Conservation (phyloP, 2,797 vertebrate species). For the Coregonus sp. region DNA sequence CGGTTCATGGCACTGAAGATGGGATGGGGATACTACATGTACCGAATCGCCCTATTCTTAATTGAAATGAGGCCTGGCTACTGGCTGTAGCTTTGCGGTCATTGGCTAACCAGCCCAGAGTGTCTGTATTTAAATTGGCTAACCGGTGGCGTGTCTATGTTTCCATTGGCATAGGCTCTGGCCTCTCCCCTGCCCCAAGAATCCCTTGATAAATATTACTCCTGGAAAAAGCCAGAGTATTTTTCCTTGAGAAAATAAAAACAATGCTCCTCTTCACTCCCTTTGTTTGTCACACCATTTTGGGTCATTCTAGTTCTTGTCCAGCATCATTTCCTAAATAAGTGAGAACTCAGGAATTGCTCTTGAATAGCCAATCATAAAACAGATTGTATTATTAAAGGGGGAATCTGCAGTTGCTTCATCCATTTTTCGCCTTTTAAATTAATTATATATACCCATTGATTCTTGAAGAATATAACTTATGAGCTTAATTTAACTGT, state of each 20-base stretch:
- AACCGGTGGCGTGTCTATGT: slow-evolving; percentile 61
- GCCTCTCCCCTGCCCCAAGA: slow-evolving; percentile 71
- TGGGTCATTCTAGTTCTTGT: slow-evolving; percentile 42
- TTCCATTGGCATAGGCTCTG: slow-evolving; percentile 71
- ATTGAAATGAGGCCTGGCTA: slow-evolving; percentile 39
- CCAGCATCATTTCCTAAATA: background rate
- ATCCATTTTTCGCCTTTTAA: background rate
- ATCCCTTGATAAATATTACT: slow-evolving; percentile 76
- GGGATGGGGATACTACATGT: background rate
- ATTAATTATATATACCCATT: background rate
- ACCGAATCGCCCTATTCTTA: slow-evolving; percentile 34
- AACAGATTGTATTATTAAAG: background rate
- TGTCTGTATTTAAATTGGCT: slow-evolving; percentile 74
- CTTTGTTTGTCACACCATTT: slow-evolving; percentile 61
- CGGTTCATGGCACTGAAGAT: background rate
- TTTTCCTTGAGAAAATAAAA: slow-evolving; percentile 63
- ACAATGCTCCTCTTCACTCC: slow-evolving; percentile 58
- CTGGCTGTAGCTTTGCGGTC: slow-evolving; percentile 66
- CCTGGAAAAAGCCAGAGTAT: slow-evolving; percentile 65
- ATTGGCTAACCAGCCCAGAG: slow-evolving; percentile 69
- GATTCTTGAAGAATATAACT: background rate
- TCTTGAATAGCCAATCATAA: background rate
- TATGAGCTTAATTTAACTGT: no score
- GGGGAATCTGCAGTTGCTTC: background rate
- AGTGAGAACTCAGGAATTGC: background rate